These are phyloP conservation scores for Syngnathus rostellatus DNA, from an alignment of 2,797 vertebrate species.

Conservation along the genomic window DNA sequence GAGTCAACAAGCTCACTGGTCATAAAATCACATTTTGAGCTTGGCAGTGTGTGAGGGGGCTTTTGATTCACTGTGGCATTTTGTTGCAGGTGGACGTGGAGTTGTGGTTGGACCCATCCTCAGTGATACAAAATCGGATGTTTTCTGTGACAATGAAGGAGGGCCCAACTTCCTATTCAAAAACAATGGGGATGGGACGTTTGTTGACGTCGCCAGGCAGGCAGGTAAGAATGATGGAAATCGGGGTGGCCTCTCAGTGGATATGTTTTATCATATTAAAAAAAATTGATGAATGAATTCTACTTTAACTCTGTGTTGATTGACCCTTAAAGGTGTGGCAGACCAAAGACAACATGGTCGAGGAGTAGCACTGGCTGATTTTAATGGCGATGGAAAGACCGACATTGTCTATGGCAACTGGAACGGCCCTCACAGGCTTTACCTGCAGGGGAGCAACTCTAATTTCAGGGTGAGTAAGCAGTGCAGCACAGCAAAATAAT, in stretches of 20 bases:
- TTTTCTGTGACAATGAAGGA: slow-evolving; percentile 93
- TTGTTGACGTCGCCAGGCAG: slow-evolving; percentile 69
- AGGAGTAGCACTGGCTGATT: slow-evolving; percentile 85
- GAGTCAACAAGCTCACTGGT: slow-evolving; percentile 91
- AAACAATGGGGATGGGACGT: slow-evolving; percentile 82
- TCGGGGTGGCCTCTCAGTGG: neutral
- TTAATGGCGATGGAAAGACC: slow-evolving; percentile 86
- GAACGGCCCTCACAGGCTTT: slow-evolving; percentile 90
- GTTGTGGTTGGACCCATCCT: slow-evolving; percentile 89
- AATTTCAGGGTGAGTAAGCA: slow-evolving; percentile 75
- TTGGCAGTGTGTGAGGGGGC: neutral
- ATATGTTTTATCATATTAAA: too few relatives aligned
- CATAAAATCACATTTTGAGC: slow-evolving; percentile 10
- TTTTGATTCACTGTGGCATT: neutral
- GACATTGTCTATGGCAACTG: slow-evolving; percentile 94
- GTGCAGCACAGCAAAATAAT: accelerated
- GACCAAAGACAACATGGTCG: slow-evolving; percentile 82
- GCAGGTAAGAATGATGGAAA: slow-evolving; percentile 66
- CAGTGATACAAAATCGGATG: slow-evolving; percentile 75
- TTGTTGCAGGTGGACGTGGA: slow-evolving; percentile 78
- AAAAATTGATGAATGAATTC: neutral
- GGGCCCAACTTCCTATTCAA: slow-evolving; percentile 91
- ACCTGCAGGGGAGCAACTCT: slow-evolving; percentile 73
- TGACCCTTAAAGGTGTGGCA: slow-evolving; percentile 70
- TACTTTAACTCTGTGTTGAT: neutral